Evolutionary conservation across 2,888 invertebrate genomes (phyloP).

Genomic region (Ametastegia equiseti): DNA sequence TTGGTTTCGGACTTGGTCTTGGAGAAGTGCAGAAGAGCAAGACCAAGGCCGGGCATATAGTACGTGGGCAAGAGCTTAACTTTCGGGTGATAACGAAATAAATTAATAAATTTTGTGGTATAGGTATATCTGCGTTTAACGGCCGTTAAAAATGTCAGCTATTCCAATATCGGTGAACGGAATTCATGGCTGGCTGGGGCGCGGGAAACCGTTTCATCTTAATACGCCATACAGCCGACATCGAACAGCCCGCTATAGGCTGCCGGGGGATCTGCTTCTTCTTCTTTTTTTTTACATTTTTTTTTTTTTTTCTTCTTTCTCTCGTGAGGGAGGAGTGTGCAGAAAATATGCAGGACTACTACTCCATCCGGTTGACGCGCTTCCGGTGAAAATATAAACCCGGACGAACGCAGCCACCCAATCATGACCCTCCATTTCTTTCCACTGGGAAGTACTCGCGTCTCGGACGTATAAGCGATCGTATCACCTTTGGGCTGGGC

Average conservation of each 20-base stretch:
- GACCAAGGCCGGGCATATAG: neutral
- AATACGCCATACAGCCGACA: conserved; percentile 30
- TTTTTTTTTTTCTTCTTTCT: neutral
- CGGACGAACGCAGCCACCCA: neutral
- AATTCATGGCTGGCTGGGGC: conserved; percentile 16
- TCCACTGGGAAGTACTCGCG: conserved; percentile 2
- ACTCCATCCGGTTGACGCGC: neutral
- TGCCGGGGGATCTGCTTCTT: neutral
- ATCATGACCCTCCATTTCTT: conserved; percentile 26
- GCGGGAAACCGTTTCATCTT: conserved; percentile 11
- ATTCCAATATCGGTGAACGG: conserved; percentile 38
- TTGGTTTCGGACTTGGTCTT: no score
- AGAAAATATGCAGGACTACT: neutral
- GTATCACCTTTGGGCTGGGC: conserved; percentile 33
- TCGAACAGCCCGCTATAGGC: neutral
- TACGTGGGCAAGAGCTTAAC: neutral
- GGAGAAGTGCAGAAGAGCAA: neutral
- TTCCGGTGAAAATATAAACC: neutral
- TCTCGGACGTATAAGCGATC: conserved; percentile 35
- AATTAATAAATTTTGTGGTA: conserved; percentile 32
- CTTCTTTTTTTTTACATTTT: neutral
- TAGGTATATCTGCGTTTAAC: neutral
- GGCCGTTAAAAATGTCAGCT: conserved; percentile 41
- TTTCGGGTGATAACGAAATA: neutral
- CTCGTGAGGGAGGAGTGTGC: no score